These are phyloP conservation scores for Apodemus agrarius DNA, from an alignment of 2,797 vertebrate species.

Conservation along the genomic window DNA sequence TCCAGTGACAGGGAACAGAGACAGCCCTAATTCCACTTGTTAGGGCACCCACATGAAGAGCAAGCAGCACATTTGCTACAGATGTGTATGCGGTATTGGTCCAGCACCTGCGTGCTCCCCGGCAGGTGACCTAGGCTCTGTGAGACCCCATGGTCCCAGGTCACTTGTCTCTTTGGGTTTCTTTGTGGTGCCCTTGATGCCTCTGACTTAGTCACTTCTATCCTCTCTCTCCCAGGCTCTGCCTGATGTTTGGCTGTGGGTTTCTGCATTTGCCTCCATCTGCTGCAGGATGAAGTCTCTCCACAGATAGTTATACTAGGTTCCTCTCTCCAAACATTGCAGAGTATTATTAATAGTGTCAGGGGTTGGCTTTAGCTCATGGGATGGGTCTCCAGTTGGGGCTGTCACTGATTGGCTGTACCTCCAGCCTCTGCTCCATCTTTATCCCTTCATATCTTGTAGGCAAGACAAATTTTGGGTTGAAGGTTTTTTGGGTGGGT, in stretches of 20 bases:
- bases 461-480: neutral
- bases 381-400: neutral
- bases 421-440: neutral
- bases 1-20: neutral
- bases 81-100: neutral
- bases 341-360: neutral
- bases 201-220: neutral
- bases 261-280: neutral
- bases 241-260: neutral
- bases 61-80: neutral
- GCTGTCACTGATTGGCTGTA: neutral
- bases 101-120: neutral
- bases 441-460: neutral
- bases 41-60: neutral
- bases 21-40: neutral
- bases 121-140: neutral
- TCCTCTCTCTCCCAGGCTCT: neutral
- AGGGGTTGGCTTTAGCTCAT: neutral
- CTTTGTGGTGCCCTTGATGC: neutral
- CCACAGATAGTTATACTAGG: no score
- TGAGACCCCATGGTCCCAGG: neutral
- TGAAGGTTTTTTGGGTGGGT: neutral
- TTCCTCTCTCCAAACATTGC: neutral
- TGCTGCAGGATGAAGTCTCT: neutral
- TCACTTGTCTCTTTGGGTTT: neutral